Conservation (phyloP, 2,113 vertebrate species). For the Parus major region DNA sequence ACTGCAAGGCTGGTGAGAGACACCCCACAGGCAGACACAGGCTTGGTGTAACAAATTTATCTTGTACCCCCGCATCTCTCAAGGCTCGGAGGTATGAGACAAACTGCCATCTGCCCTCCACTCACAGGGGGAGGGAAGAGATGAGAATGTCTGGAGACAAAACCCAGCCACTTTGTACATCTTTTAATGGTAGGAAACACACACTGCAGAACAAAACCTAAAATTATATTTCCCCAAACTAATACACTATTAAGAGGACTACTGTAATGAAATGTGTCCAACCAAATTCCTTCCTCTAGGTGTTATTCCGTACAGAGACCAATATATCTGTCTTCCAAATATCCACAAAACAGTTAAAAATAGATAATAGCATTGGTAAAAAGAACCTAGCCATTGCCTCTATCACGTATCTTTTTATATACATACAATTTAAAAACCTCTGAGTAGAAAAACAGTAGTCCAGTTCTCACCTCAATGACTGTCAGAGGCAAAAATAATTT, state of each 20-base stretch:
- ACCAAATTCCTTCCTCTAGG: not conserved
- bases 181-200: not conserved
- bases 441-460: not conserved
- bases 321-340: not conserved
- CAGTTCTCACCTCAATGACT: not conserved
- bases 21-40: not conserved
- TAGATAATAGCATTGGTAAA: not conserved
- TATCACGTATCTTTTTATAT: not conserved
- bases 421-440: not conserved
- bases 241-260: not conserved
- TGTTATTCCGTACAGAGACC: not conserved
- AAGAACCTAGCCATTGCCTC: not conserved
- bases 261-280: not conserved
- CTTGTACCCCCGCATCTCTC: not conserved
- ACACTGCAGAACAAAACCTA: not conserved
- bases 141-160: not conserved
- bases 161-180: not conserved
- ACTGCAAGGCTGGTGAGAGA: not conserved
- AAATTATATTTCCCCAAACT: not conserved
- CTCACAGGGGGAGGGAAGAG: not conserved
- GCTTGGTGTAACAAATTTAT: not conserved
- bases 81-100: accelerated
- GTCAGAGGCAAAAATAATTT: not conserved
- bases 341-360: not conserved
- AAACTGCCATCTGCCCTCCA: not conserved